Conservation (phyloP, 2,797 vertebrate species). For the Agapornis canus region DNA sequence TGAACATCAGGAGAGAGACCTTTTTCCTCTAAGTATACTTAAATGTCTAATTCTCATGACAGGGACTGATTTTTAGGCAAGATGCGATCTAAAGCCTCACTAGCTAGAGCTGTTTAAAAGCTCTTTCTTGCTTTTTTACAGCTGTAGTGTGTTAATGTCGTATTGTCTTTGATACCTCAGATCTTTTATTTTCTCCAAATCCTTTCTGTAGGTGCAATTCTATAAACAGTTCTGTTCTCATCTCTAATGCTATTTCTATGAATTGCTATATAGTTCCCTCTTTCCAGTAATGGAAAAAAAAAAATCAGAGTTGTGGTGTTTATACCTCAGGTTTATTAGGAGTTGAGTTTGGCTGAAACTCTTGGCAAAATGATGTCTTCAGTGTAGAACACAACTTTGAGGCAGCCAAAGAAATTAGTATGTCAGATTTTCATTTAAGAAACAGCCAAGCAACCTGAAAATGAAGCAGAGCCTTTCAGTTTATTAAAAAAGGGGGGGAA, state of each 20-base stretch:
- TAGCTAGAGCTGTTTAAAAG: not conserved
- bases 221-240: not conserved
- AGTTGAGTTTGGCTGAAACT: constrained; percentile 29
- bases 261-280: not conserved
- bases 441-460: constrained; percentile 21
- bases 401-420: constrained; percentile 44
- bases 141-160: not conserved
- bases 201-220: not conserved
- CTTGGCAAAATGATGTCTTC: constrained; percentile 32
- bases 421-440: constrained; percentile 47
- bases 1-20: not conserved
- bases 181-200: not conserved
- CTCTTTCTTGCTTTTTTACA: not conserved
- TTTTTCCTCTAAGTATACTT: not conserved
- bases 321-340: constrained; percentile 34
- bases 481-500: not conserved
- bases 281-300: constrained; percentile 6
- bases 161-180: not conserved
- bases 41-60: not conserved
- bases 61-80: not conserved
- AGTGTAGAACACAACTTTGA: not conserved
- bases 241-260: not conserved
- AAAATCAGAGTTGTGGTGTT: constrained; percentile 35
- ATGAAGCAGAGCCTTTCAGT: not conserved
- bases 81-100: not conserved